Evolutionary conservation across 2,113 vertebrate species (phyloP), one percentile per base, ranked within the genome.

Genomic region (Peromyscus polionotus): DNA sequence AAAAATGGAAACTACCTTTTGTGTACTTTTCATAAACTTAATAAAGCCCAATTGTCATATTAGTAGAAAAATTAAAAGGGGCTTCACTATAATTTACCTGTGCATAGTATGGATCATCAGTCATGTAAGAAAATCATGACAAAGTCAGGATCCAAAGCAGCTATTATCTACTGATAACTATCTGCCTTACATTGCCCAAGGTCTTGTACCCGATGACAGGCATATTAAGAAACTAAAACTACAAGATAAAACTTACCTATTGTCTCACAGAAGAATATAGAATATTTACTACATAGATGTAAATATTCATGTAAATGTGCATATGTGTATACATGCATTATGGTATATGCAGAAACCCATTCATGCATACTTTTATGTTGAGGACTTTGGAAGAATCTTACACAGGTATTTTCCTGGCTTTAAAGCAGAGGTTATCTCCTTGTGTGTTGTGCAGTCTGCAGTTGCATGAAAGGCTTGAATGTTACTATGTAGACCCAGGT

Each of bases 51-150:
- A 67, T 68, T 85, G 33, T 92, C 17, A 88, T 31, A 42, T 92
- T 90, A 90, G 45, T 76, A 95, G n/a, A 70, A 48, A 68, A 48
- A 48, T 77, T 96, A 12, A 94, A 97, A 85, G 45, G 72, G 1
- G 1, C 3, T 63, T 95, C 72, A 63, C 45, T 45, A 85, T 77
- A 95, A 75, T 36, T 88, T 70, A 65, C 3, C 36, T 17, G 51
- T 93, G 7, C 13, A 3, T 79, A 45, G 61, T n/a, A 73, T 75
- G 63, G 39, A 73, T 36, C 45, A 90, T 70, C 33, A 59, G 51
- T 67, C 17, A 80, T 16, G 24, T 26, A 88, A 59, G 17, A 80
- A 85, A 63, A 83, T 1, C 67, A 31, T 2, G 3, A 16, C 3
- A 11, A 95, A 83, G 2, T 28, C 2, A 17, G 3, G 33, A 88